These are phyloP conservation scores for Corynorhinus townsendii DNA, from an alignment of 2,113 vertebrate genomes.

Conservation along the genomic window DNA sequence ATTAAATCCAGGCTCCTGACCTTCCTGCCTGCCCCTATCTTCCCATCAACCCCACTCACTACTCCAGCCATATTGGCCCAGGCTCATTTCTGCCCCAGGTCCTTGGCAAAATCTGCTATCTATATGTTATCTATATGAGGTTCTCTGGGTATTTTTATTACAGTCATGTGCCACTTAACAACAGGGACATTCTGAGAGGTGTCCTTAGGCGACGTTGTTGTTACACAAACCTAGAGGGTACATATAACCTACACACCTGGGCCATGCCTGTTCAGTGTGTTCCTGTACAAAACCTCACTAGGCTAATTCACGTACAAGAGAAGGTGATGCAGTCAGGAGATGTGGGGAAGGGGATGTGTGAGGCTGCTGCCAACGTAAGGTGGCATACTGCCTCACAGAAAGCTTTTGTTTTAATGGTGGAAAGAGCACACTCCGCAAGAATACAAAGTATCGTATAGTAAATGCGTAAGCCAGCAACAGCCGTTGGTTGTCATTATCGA, in stretches of 20 bases:
- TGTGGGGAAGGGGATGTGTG: background rate
- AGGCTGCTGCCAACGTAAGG: background rate
- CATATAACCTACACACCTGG: background rate
- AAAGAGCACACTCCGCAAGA: background rate
- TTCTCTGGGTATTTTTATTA: background rate
- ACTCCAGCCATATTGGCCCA: background rate
- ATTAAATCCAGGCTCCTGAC: background rate
- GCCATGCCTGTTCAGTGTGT: background rate
- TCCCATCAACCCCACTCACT: background rate
- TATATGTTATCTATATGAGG: background rate
- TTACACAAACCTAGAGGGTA: background rate
- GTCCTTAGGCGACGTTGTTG: background rate
- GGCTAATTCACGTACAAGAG: background rate
- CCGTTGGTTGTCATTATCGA: background rate
- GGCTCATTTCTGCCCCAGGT: background rate
- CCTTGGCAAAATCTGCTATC: background rate
- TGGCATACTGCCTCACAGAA: too few species aligned
- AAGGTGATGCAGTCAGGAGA: too few species aligned
- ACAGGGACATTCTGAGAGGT: background rate
- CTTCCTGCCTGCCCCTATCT: too few species aligned
- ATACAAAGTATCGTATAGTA: background rate
- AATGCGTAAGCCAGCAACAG: background rate
- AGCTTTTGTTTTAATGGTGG: too few species aligned
- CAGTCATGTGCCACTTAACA: background rate
- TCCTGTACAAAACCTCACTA: background rate